These are phyloP conservation scores for Dolichopus griseipennis DNA, from an alignment of 2,888 invertebrate genomes.

Conservation along the genomic window DNA sequence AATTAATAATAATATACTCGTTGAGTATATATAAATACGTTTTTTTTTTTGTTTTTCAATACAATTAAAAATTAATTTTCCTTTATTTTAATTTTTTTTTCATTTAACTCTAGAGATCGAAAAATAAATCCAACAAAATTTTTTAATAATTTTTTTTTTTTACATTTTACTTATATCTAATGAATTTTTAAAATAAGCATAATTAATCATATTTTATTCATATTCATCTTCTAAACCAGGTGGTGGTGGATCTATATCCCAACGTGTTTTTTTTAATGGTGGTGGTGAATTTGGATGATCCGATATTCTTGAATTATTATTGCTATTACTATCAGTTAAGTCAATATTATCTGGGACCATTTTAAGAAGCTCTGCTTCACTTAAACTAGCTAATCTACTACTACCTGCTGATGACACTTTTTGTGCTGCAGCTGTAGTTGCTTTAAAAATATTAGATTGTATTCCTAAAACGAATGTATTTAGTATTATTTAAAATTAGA, in stretches of 20 bases:
- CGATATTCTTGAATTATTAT: slow-evolving; percentile 5
- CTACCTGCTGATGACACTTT: neutral
- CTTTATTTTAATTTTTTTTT: neutral
- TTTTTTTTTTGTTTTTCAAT: too few relatives aligned
- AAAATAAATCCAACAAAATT: neutral
- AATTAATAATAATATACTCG: too few relatives aligned
- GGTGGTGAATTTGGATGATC: slow-evolving; percentile 21
- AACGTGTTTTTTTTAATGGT: slow-evolving; percentile 24
- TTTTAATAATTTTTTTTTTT: neutral
- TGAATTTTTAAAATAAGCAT: neutral
- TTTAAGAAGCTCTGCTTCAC: slow-evolving; percentile 45
- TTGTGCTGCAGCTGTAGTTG: neutral
- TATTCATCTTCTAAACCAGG: slow-evolving; percentile 30
- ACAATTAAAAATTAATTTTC: too few relatives aligned
- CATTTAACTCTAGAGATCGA: neutral
- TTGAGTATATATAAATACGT: too few relatives aligned
- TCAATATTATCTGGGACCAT: slow-evolving; percentile 43
- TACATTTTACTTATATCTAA: neutral
- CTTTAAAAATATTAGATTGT: neutral
- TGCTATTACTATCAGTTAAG: slow-evolving; percentile 11
- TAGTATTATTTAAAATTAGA: too few relatives aligned
- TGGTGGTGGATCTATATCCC: slow-evolving; percentile 29
- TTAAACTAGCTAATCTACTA: slow-evolving; percentile 42
- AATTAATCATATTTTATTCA: slow-evolving; percentile 12
- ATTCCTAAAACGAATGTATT: neutral